phyloP scores from a whole-genome alignment of 2,113 vertebrate species.

The Myrmecobius fasciatus region DNA sequence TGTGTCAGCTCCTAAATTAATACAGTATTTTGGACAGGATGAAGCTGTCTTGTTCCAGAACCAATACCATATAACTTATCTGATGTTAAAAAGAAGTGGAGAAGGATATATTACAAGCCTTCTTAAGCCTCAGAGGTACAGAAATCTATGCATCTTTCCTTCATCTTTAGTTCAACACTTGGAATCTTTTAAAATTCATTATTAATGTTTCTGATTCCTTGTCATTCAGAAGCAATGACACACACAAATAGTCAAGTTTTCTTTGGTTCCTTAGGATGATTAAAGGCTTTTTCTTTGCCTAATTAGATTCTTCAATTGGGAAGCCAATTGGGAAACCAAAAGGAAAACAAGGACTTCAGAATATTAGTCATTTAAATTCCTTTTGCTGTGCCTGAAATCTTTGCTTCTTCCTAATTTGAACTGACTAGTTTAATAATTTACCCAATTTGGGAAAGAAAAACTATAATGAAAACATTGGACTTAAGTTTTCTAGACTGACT shows the following conservation, averaged over 20 bases:
- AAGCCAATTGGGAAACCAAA: neutral
- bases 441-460: neutral
- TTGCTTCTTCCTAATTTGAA: neutral
- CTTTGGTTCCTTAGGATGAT: neutral
- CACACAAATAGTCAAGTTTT: neutral
- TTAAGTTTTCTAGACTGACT: neutral
- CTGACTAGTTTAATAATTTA: neutral
- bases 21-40: neutral
- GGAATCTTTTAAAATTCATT: neutral
- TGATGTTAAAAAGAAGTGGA: neutral
- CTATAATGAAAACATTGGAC: neutral
- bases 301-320: conserved; percentile 4
- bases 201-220: neutral
- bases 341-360: neutral
- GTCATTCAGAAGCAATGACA: conserved; percentile 9
- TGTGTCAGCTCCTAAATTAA: neutral
- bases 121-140: neutral
- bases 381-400: neutral
- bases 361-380: neutral
- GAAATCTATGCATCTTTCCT: neutral
- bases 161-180: neutral
- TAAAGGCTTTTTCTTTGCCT: neutral
- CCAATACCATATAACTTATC: neutral
- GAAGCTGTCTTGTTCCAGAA: neutral
- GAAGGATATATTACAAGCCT: neutral